These are phyloP conservation scores for Bilobella aurantiaca DNA, from an alignment of 1,140 invertebrate genomes.

Conservation along the genomic window DNA sequence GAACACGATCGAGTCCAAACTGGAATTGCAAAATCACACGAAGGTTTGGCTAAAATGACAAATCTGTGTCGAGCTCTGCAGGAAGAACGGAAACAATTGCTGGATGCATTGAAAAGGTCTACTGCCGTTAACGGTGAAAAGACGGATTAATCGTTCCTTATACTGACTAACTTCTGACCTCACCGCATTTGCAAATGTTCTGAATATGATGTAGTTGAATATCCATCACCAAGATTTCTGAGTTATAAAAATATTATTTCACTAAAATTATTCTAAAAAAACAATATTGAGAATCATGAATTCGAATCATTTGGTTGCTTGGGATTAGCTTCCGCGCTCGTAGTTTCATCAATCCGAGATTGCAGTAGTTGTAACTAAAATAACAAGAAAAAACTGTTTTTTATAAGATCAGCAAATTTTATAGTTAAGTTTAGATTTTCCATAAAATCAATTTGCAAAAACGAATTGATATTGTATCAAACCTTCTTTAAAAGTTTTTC, in stretches of 20 bases:
- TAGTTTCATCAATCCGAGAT: conserved; percentile 4
- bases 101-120: conserved; percentile 1
- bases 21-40: conserved; percentile 22
- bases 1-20: conserved; percentile 24
- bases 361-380: conserved; percentile 12
- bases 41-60: conserved; percentile 29
- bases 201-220: no score
- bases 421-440: not conserved
- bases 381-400: not conserved
- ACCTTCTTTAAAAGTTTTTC: conserved; percentile 24
- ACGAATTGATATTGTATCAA: not conserved
- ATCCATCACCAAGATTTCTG: no score
- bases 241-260: no score
- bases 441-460: not conserved
- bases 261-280: no score
- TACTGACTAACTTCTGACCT: no score
- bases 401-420: not conserved
- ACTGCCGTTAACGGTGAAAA: no score
- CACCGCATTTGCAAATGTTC: no score
- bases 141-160: no score
- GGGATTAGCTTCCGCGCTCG: not conserved
- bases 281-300: no score
- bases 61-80: conserved; percentile 27
- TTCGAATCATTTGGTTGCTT: not conserved
- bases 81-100: conserved; percentile 21